Conservation (phyloP, 1,140 invertebrate genomes). For the Nephila pilipes region DNA sequence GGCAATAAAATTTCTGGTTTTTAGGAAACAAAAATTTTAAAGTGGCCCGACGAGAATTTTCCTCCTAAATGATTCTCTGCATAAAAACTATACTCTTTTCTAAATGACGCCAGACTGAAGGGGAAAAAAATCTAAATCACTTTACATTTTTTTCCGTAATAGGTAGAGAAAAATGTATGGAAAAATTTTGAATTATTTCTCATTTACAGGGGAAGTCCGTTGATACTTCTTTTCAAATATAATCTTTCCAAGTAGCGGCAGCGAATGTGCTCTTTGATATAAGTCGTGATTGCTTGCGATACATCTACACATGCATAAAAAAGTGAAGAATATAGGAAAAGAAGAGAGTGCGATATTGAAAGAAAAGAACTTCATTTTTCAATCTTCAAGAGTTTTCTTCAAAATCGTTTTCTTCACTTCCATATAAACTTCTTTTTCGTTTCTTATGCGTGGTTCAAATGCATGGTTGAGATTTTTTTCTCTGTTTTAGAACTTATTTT, state of each 20-base stretch:
- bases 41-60: background rate
- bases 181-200: constrained; percentile 16
- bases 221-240: constrained; percentile 4
- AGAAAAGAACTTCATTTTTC: constrained; percentile 48
- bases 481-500: background rate
- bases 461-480: constrained; percentile 30
- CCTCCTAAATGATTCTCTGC: background rate
- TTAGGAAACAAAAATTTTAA: background rate
- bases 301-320: constrained; percentile 11
- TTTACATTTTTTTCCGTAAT: background rate
- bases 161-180: background rate
- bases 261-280: background rate
- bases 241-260: background rate
- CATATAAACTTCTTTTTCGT: background rate
- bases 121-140: background rate
- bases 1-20: background rate
- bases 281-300: background rate
- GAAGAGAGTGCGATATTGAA: constrained; percentile 9
- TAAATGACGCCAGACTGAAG: background rate
- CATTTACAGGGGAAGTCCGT: background rate
- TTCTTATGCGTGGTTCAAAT: constrained; percentile 23
- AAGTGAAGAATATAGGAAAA: constrained; percentile 6
- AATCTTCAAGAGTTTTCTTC: constrained; percentile 50
- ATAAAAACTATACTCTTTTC: background rate
- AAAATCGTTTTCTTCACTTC: constrained; percentile 29